Percentiles rank a stretch among this genome's conserved stretches.
phyloP scores from a whole-genome alignment of 2,797 vertebrate genomes.

The Remorina albescens region DNA sequence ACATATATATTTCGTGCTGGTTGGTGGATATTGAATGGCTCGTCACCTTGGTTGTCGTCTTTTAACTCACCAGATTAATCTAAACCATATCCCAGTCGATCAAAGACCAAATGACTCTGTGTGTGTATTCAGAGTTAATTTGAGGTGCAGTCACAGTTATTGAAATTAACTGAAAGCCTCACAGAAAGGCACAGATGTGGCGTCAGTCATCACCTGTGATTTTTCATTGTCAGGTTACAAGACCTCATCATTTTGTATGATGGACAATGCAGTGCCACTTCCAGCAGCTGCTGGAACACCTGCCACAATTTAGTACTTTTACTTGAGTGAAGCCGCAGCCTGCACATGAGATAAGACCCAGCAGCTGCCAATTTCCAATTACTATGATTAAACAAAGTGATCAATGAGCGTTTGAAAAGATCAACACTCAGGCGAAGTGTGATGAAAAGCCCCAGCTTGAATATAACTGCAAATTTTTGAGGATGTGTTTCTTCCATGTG shows the following conservation, averaged over 20 bases:
- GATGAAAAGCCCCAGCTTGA: slow-evolving; percentile 8
- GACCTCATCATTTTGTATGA: slow-evolving; percentile 16
- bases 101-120: neutral
- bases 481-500: slow-evolving; percentile 4
- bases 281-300: slow-evolving; percentile 43
- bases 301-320: slow-evolving; percentile 35
- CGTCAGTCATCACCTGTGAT: slow-evolving; percentile 16
- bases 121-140: neutral
- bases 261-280: slow-evolving; percentile 15
- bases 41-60: too few species aligned
- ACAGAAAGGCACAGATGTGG: neutral
- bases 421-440: slow-evolving; percentile 22
- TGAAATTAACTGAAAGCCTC: slow-evolving; percentile 1
- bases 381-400: slow-evolving; percentile 58
- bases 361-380: slow-evolving; percentile 56
- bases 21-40: neutral
- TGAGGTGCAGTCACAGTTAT: neutral
- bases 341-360: slow-evolving; percentile 30
- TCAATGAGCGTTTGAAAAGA: slow-evolving; percentile 54
- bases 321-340: slow-evolving; percentile 12
- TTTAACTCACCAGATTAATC: too few species aligned
- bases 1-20: neutral
- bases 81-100: neutral
- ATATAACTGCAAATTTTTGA: slow-evolving; percentile 3
- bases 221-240: slow-evolving; percentile 39